Conservation (phyloP, 2,113 vertebrate genomes). For the Brienomyrus longianalis region DNA sequence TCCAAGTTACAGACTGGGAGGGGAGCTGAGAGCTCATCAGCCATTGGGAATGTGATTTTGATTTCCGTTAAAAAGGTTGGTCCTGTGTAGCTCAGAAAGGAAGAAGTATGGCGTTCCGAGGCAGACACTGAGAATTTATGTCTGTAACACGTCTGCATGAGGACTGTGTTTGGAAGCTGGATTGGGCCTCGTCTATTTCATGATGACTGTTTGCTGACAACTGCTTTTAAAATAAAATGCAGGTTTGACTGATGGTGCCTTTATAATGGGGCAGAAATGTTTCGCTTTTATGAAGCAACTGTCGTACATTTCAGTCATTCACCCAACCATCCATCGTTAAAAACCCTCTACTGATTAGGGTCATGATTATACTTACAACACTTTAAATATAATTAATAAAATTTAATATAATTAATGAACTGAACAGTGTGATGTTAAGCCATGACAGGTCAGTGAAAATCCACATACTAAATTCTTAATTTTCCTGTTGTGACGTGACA, state of each 20-base stretch:
- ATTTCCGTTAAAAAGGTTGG: conserved; percentile 46
- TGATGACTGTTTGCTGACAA: conserved; percentile 4
- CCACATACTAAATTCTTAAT: background rate
- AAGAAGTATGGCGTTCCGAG: background rate
- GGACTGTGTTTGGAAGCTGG: background rate
- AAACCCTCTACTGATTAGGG: background rate
- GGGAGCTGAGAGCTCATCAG: conserved; percentile 20
- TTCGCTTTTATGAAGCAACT: background rate
- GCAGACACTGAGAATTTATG: conserved; percentile 8
- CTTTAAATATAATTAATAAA: background rate
- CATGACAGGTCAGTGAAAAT: background rate
- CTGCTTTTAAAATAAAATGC: conserved; percentile 3
- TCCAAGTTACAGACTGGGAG: conserved; percentile 23
- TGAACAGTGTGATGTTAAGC: background rate
- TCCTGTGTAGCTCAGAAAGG: conserved; percentile 32
- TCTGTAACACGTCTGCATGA: background rate
- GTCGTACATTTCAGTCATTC: background rate
- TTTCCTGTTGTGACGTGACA: background rate
- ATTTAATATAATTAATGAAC: background rate
- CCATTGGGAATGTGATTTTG: conserved; percentile 37
- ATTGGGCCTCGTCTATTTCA: background rate
- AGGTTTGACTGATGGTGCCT: background rate
- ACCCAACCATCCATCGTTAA: background rate
- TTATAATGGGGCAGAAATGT: background rate
- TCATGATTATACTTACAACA: background rate